phyloP scores from a whole-genome alignment of 92 coral and sea anemone species.

The Porites lobata region DNA sequence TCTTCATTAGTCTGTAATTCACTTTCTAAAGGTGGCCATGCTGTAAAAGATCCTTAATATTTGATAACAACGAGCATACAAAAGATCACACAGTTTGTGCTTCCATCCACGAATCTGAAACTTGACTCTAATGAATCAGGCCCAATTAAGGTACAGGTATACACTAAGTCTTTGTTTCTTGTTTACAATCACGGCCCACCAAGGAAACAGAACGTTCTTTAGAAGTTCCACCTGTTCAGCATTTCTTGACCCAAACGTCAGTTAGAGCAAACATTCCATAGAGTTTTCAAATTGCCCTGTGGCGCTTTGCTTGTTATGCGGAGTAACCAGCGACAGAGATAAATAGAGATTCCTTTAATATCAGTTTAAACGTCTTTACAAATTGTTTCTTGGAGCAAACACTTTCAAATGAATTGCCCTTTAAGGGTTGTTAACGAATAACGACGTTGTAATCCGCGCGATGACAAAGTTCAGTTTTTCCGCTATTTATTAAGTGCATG shows the following conservation, averaged over 20 bases:
- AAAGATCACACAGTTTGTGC: too few species aligned
- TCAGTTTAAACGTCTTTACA: neutral
- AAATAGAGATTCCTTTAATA: neutral
- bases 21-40: neutral
- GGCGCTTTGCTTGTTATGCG: neutral
- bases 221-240: neutral
- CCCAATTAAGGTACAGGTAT: neutral
- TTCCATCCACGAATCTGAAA: neutral
- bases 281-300: neutral
- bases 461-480: conserved; percentile 13
- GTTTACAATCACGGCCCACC: conserved; percentile 1
- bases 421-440: neutral
- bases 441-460: conserved; percentile 9
- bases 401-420: neutral
- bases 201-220: neutral
- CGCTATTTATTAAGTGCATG: neutral
- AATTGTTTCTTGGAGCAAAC: neutral
- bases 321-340: too few species aligned
- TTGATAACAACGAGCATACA: too few species aligned
- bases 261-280: conserved; percentile 4
- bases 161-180: neutral
- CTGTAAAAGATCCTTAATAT: too few species aligned
- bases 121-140: neutral
- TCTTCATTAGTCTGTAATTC: neutral
- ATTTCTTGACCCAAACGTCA: neutral